Evolutionary conservation across 2,888 invertebrate species (phyloP), one percentile per base, ranked within the genome.

Genomic region (Gibbula magus): DNA sequence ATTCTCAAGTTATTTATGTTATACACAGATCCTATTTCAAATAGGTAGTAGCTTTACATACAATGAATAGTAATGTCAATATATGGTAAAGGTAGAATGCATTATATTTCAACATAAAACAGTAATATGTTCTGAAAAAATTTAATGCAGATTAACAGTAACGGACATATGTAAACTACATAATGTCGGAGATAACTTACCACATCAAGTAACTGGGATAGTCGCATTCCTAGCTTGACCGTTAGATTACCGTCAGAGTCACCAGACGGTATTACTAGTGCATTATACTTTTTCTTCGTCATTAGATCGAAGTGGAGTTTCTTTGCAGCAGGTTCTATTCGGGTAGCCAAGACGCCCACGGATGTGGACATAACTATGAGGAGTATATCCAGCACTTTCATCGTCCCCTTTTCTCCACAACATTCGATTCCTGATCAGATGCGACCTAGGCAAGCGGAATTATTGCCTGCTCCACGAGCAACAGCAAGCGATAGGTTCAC

Each of bases 141-240:
- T 76, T 25, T 4, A 2, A 56, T 20, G 7, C 4, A 56, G 1
- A n/a, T 7, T 56, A 56, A 56, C 25, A 56, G 56, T n/a, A n/a
- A 70, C 35, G 54, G 2, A 32, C 20, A 56, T 25, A 76, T 16
- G 4, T 0, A 32, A 52, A 25, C n/a, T 22, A 7, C 2, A 10
- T 25, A 45, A 20, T 22, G 18, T 7, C 7, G 7, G 52, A 66
- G 2, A 16, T 51, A 75, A 89, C 98, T 96, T 95, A 98, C 98
- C 95, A 98, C 98, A 94, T 98, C 98, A 93, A 98, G 98, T 93
- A 98, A 96, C 94, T 98, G 99, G 13, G 99, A 98, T 82, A 99
- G 94, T 85, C 98, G 95, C 85, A 99, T 94, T 25, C 98, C 98
- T 79, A 99, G 94, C 93, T 97, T 97, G 84, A 99, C 98, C 81